phyloP scores from a whole-genome alignment of 64 coral and sea anemone genomes.

The Pocillopora damicornis region DNA sequence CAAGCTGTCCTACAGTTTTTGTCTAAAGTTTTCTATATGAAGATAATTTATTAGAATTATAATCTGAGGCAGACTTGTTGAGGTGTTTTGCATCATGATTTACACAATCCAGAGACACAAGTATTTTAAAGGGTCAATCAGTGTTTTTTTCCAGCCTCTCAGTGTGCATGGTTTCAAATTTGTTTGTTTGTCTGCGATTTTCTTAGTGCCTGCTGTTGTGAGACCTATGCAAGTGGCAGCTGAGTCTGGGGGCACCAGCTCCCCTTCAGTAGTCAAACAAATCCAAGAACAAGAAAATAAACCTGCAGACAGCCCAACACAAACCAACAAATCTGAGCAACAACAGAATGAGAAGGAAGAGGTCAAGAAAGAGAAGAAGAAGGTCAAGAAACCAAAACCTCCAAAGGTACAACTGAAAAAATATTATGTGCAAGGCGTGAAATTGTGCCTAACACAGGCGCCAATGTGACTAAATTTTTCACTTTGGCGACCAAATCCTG shows the following conservation, averaged over 20 bases:
- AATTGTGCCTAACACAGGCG: too few relatives aligned
- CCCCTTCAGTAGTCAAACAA: constrained; percentile 20
- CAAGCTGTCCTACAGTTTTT: too few relatives aligned
- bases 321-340: constrained; percentile 4
- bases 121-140: too few relatives aligned
- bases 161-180: neutral
- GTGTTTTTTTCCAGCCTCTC: neutral
- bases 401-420: constrained; percentile 37
- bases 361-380: constrained; percentile 69
- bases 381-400: constrained; percentile 72
- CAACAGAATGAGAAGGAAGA: constrained; percentile 56
- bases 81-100: too few relatives aligned
- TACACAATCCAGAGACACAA: too few relatives aligned
- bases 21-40: too few relatives aligned
- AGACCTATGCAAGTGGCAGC: neutral
- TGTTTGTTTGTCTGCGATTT: neutral
- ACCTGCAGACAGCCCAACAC: constrained; percentile 20
- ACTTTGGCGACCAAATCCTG: too few relatives aligned
- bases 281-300: constrained; percentile 28
- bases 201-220: constrained; percentile 20
- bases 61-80: too few relatives aligned
- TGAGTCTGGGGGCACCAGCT: neutral
- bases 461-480: too few relatives aligned
- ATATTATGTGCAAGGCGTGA: neutral
- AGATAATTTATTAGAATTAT: too few relatives aligned